Percentiles rank a stretch among this genome's conserved stretches.
These are phyloP conservation scores for Hylyphantes graminicola DNA, from an alignment of 1,140 invertebrate genomes.

Conservation along the genomic window DNA sequence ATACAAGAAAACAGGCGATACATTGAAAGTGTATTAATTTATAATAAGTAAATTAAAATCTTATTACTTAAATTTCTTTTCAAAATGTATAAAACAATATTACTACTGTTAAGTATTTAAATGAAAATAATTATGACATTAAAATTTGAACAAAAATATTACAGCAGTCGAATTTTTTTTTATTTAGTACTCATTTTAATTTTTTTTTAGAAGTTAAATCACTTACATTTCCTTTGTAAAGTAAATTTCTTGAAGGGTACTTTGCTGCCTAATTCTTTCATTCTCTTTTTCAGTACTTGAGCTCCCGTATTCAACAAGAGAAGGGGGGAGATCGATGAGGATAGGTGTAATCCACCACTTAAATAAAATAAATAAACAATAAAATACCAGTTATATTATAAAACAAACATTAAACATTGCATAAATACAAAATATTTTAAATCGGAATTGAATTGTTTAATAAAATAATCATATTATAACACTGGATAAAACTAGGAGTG, in stretches of 20 bases:
- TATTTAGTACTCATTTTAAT: not conserved
- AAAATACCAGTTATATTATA: not conserved
- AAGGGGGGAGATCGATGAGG: slow-evolving; percentile 75
- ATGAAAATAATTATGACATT: not conserved
- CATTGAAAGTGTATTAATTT: no score
- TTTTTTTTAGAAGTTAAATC: no score
- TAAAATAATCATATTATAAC: no score
- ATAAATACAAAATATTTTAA: not conserved
- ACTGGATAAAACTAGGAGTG: no score
- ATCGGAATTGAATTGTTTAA: not conserved
- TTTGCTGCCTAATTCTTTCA: slow-evolving; percentile 85
- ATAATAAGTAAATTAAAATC: no score
- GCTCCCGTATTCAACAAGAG: slow-evolving; percentile 77
- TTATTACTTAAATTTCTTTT: no score
- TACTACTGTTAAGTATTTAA: not conserved
- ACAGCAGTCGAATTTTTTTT: not conserved
- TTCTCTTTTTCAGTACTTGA: slow-evolving; percentile 87
- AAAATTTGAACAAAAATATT: no score
- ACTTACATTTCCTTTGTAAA: slow-evolving; percentile 78
- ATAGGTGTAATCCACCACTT: slow-evolving; percentile 77
- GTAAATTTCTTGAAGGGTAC: slow-evolving; percentile 85
- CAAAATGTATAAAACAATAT: no score
- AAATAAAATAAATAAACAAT: no score
- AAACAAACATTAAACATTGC: not conserved
- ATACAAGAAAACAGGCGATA: not conserved